A percentile compares a stretch with the other conserved stretches of the same genome.
These are phyloP conservation scores for Potorous gilbertii DNA, from an alignment of 2,797 vertebrate genomes.

Conservation along the genomic window DNA sequence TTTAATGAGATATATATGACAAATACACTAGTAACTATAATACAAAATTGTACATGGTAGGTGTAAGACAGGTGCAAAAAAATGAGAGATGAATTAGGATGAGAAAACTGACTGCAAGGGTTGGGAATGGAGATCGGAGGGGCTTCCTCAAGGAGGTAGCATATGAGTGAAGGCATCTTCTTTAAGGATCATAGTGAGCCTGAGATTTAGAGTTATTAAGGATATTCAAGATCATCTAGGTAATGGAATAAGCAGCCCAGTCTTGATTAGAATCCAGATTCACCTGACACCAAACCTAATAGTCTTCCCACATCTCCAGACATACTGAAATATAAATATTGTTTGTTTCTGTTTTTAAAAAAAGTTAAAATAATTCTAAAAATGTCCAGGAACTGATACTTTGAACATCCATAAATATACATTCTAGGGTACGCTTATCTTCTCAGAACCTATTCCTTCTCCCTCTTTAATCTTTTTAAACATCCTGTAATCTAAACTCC, in stretches of 20 bases:
- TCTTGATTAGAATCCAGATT: not conserved
- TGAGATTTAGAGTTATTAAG: not conserved
- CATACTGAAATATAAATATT: conserved; percentile 66
- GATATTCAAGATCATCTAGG: not conserved
- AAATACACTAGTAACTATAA: not conserved
- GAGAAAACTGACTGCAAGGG: not conserved
- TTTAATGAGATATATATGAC: not conserved
- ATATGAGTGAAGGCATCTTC: not conserved
- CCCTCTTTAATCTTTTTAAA: conserved; percentile 81
- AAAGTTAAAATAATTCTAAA: conserved; percentile 74
- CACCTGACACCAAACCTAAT: not conserved
- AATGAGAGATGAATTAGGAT: not conserved
- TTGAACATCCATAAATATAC: conserved; percentile 73
- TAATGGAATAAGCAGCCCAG: not conserved
- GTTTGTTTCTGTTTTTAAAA: conserved; percentile 66
- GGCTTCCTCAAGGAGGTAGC: not conserved
- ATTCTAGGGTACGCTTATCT: conserved; percentile 68
- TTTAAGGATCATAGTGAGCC: not conserved
- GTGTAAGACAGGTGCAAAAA: not conserved
- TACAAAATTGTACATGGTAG: not conserved
- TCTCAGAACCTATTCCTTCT: conserved; percentile 48
- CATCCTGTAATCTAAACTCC: conserved; percentile 74
- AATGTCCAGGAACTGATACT: conserved; percentile 76
- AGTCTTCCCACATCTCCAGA: conserved; percentile 51
- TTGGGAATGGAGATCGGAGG: not conserved